A percentile compares a stretch with the other conserved stretches of the same genome.
These are phyloP conservation scores for Dorcus hopei DNA, from an alignment of 2,888 invertebrate species.

Conservation along the genomic window DNA sequence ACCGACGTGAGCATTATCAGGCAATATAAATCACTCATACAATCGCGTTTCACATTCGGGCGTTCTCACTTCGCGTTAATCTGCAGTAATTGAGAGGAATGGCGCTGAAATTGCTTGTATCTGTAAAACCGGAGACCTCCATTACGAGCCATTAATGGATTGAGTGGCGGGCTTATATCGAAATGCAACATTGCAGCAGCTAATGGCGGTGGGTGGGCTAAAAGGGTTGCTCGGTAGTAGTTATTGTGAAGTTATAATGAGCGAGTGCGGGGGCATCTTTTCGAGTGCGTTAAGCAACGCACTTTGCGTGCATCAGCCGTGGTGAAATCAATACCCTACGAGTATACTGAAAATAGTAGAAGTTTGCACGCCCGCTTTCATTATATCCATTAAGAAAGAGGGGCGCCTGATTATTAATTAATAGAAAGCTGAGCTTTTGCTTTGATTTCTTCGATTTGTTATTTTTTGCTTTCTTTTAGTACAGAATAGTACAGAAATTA, in stretches of 20 bases:
- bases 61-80: constrained; percentile 37
- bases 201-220: constrained; percentile 25
- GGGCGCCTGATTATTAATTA: too few species aligned
- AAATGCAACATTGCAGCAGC: constrained; percentile 27
- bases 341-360: not conserved
- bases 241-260: constrained; percentile 23
- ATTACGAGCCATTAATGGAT: constrained; percentile 47
- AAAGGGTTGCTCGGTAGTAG: constrained; percentile 28
- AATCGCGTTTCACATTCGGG: constrained; percentile 25
- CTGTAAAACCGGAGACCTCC: constrained; percentile 45
- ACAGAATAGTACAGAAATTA: too few species aligned
- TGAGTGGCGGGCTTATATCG: constrained; percentile 40
- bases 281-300: constrained; percentile 1
- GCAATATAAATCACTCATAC: constrained; percentile 29
- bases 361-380: too few species aligned
- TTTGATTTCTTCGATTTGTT: too few species aligned
- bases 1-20: constrained; percentile 24
- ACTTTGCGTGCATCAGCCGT: too few species aligned
- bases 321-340: not conserved
- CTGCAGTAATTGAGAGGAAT: constrained; percentile 46
- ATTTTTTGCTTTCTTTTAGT: too few species aligned
- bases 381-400: too few species aligned
- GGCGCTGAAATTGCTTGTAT: constrained; percentile 45
- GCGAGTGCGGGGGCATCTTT: constrained; percentile 16
- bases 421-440: too few species aligned